Evolutionary conservation across 2,113 vertebrate species (phyloP).

Genomic region (Lampris megalopsis): DNA sequence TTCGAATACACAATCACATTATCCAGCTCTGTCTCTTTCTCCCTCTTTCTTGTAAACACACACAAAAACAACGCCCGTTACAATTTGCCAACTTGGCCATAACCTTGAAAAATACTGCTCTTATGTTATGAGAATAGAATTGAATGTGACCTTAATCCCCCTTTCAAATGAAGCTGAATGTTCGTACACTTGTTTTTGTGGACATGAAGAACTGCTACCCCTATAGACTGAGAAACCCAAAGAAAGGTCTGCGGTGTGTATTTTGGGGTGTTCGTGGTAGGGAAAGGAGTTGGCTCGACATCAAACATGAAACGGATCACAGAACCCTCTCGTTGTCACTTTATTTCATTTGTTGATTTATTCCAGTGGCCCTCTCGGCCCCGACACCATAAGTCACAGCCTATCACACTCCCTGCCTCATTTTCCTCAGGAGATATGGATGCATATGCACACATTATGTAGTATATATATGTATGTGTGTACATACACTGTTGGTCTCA

Average conservation of each 20-base stretch:
- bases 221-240: no score
- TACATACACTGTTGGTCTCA: slow-evolving; percentile 4
- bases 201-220: background rate
- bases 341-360: slow-evolving; percentile 6
- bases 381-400: background rate
- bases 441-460: background rate
- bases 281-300: background rate
- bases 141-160: slow-evolving; percentile 48
- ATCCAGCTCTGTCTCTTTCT: background rate
- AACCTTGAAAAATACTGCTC: slow-evolving; percentile 52
- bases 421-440: slow-evolving; percentile 16
- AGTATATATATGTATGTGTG: no score
- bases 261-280: no score
- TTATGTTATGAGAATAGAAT: slow-evolving; percentile 20
- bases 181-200: background rate
- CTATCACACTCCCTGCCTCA: slow-evolving; percentile 1
- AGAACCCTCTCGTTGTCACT: background rate
- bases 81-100: slow-evolving; percentile 1
- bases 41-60: background rate
- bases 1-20: background rate
- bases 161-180: background rate
- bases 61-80: background rate
- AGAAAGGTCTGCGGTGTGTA: no score
- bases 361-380: background rate
- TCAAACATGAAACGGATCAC: background rate